Evolutionary conservation across 1,140 invertebrate species (phyloP), one percentile per base, ranked within the genome.

Genomic region (Melitaea cinxia): DNA sequence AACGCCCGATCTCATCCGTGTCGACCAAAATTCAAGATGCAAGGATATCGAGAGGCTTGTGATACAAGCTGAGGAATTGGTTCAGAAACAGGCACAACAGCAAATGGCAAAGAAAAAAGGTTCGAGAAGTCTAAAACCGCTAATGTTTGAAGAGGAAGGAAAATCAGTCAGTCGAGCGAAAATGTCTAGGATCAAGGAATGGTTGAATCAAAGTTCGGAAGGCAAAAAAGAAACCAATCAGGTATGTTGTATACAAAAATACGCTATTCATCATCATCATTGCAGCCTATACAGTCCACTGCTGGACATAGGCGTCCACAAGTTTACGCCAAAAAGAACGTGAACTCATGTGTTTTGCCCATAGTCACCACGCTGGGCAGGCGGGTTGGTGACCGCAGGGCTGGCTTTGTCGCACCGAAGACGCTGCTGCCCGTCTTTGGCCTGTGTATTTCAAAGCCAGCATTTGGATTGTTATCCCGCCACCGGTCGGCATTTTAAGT

Each of bases 41-140:
- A 88, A 92, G 78, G 92, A 92, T 77, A 94, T 95, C 35, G 92
- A 93, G 70, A 92, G 92, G 78, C 80, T 96, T 14, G 94, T 96
- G 28, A 93, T 93, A 59, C 93, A 95, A 74, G 95, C 94, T 4
- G 95, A 96, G 72, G 93, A 95, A 80, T 88, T 96, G 72, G 95
- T 95, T 2, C 92, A 88, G 72, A 92, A 88, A 76, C 83, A 92
- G 85, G 85, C 81, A 72, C 80, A 88, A 68, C 75, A 86, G 70
- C 73, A 78, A 45, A 75, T 87, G 75, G 77, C 89, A 14, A 80
- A 85, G 80, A 91, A 92, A 60, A 91, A 91, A 52, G 76, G 83
- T n/a, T 70, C 85, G 0, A 88, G 91, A 70, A 91, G 74, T 39
- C 91, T 94, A 42, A 92, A 93, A 28, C 91, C 92, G 19, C 70